These are phyloP conservation scores for Lucilia sericata DNA, from an alignment of 1,140 invertebrate species.

Conservation along the genomic window DNA sequence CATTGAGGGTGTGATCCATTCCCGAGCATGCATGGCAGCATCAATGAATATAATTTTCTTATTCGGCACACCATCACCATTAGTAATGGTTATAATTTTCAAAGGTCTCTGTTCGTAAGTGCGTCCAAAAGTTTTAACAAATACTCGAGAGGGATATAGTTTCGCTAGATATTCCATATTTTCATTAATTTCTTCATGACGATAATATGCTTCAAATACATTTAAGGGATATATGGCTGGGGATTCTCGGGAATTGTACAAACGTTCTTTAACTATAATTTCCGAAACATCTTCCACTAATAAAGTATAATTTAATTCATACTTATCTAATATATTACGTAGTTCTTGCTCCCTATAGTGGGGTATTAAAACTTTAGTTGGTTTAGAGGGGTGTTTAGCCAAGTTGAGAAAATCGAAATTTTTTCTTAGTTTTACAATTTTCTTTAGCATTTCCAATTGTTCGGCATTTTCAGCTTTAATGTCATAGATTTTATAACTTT, in stretches of 20 bases:
- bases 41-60: constrained; percentile 72
- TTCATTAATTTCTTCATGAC: constrained; percentile 69
- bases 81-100: constrained; percentile 71
- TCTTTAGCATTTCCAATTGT: neutral
- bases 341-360: neutral
- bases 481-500: constrained; percentile 25
- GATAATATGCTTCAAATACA: constrained; percentile 58
- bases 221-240: neutral
- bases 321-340: neutral
- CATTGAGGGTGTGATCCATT: constrained; percentile 78
- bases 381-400: neutral
- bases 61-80: constrained; percentile 54
- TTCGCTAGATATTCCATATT: constrained; percentile 73
- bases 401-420: neutral
- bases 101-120: constrained; percentile 70
- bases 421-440: neutral
- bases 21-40: constrained; percentile 75
- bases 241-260: neutral
- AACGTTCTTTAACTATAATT: neutral
- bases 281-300: neutral
- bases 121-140: constrained; percentile 67
- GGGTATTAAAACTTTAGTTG: neutral
- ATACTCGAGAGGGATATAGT: constrained; percentile 67
- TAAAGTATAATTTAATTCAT: neutral
- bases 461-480: neutral